Conservation (phyloP, 2,888 invertebrate genomes). For the Hyles lineata region DNA sequence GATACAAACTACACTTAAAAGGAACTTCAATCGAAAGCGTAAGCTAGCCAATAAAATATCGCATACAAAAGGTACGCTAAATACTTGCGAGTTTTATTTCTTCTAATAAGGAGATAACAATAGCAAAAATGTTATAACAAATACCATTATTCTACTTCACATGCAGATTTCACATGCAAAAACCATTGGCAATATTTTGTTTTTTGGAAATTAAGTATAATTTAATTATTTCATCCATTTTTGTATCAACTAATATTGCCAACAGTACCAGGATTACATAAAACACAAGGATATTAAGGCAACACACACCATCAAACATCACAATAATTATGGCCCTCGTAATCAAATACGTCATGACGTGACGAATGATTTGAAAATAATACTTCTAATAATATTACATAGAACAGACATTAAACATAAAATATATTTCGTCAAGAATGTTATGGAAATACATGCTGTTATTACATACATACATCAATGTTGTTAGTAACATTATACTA, state of each 20-base stretch:
- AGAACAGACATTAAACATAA: no score
- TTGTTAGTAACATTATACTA: no score
- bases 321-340: not conserved
- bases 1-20: not conserved
- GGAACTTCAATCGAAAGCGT: not conserved
- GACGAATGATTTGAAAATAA: no score
- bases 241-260: conserved; percentile 36
- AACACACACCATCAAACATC: not conserved
- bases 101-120: not conserved
- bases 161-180: conserved; percentile 19
- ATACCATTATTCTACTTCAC: not conserved
- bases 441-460: no score
- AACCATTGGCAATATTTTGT: not conserved
- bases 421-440: no score
- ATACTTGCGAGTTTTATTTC: not conserved
- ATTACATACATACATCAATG: no score
- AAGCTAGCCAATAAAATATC: not conserved
- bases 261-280: conserved; percentile 44
- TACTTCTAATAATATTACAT: no score
- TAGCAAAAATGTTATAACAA: not conserved
- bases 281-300: conserved; percentile 42
- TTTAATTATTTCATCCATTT: no score
- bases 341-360: no score
- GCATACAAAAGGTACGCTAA: not conserved
- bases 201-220: no score